Evolutionary conservation across 2,888 invertebrate species (phyloP), one percentile per base, ranked within the genome.

Genomic region (Drosophila ezoana): DNA sequence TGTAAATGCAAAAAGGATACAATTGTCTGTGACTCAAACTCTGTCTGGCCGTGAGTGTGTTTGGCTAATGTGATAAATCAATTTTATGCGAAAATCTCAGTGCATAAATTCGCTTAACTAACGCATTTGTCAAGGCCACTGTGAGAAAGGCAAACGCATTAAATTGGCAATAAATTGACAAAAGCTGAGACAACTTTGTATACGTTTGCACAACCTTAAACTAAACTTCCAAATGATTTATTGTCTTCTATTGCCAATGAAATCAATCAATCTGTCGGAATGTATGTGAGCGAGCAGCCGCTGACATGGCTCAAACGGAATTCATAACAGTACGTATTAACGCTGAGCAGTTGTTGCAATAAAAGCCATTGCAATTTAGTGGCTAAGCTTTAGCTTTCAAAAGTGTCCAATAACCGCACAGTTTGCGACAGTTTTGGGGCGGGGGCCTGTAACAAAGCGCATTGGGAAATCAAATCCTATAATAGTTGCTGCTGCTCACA

Each of bases 41-140:
- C 9, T 5, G 44, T 28, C 18, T 60, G 20, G 8, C 32, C 47
- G 14, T n/a, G 9, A 20, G 28, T 56, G 52, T 43, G 38, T 58
- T 68, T 66, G 64, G 72, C 69, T 79, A 77, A 79, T 79, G 77
- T 72, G 75, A 79, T 79, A 79, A 79, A 79, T 79, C 75, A 79
- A 79, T 79, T 77, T 75, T 79, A 77, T 79, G 66, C 53, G 77
- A 66, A 75, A 74, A 79, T 75, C 79, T 63, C 63, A 63, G 67
- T 54, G 63, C 64, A 79, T 79, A 77, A 79, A 77, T 79, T 70
- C 64, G 63, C 48, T 76, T 79, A 74, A 79, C 79, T 79, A 79
- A 77, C 79, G 75, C 68, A 79, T 79, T 79, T 79, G 77, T 79
- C 77, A 79, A 53, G 60, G 13, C 20, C 56, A 62, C 49, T 32